Evolutionary conservation across 2,888 invertebrate genomes (phyloP), one percentile per base, ranked within the genome.

Genomic region (Lepidochitona cinerea): DNA sequence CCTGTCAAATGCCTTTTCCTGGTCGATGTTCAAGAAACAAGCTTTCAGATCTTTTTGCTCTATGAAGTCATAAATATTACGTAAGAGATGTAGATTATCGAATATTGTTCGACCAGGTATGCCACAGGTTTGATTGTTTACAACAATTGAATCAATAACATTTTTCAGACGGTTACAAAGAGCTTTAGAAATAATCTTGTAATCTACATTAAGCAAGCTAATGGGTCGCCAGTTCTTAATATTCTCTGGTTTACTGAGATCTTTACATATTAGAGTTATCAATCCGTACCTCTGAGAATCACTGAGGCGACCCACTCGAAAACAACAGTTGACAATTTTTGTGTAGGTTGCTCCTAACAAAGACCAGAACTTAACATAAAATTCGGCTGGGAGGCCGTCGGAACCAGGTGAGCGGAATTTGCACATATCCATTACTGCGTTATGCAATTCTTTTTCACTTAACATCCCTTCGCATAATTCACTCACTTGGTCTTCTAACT

Each of bases 1-100:
- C 54, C 80, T 69, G 68, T 81, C 81, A 49, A 82, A 82, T 1
- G 81, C 81, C 54, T 82, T 83, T 66, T 78, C 79, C 69, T 82
- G 82, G 66, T 82, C 82, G 37, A 81, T 41, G 72, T 52, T 64
- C 35, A 80, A 75, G 64, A 81, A 79, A 49, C 70, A 70, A 49
- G 75, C 72, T 41, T 54, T 14, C 23, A 77, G 29, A n/a, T 81
- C 37, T 68, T 80, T 76, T 65, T 75, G 75, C 18, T 80, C 71
- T n/a, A 72, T 64, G 80, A 76, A 80, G 68, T 79, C 76, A 35
- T 75, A 29, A 32, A 77, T 71, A 72, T 79, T 74, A 23, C 80
- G 53, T 1, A 79, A 59, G 26, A 81, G 53, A 76, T 80, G 78
- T 9, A 71, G 59, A 68, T 80, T 81, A 49, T 81, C 81, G 70